Evolutionary conservation across 2,888 invertebrate genomes (phyloP), one percentile per base, ranked within the genome.

Genomic region (Spialia ferax): DNA sequence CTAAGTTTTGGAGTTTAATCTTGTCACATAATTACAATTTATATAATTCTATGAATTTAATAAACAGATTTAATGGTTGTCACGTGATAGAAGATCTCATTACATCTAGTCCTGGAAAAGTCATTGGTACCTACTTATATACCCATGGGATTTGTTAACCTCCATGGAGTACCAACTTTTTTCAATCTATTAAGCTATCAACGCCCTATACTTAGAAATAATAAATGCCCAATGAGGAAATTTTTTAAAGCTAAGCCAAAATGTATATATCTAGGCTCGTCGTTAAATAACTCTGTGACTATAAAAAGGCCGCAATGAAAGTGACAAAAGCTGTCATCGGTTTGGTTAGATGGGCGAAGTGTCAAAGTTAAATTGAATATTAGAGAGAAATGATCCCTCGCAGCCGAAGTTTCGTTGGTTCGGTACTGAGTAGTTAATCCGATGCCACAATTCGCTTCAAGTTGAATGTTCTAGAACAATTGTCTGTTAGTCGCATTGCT

Each of bases 281-380:
- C 52, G 50, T 48, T 61, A 60, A 66, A 42, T 66, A 54, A 26
- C 60, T 55, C 15, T 8, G 32, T 23, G 11, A 42, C 32, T 50
- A 59, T 60, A 67, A 42, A 63, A 61, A 67, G 26, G 6, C 42
- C 20, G 45, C 50, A 66, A 65, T 52, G 42, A 59, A 66, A 60
- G 66, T 57, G 71, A 84, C 85, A 87, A 91, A 89, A 86, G 84
- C 87, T 83, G 82, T 80, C 87, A 84, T 82, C 84, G 89, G 88
- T 88, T 88, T 85, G 83, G 86, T 87, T 82, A 82, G 87, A 87
- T 84, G 85, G 80, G 84, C 82, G 81, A 92, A 93, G 91, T 92
- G 93, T 93, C 93, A 92, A 93, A 93, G 91, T 93, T 93, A 92
- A 93, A 93, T 93, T 93, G 93, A 93, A 93, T 93, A 92, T 93